Evolutionary conservation across 2,797 vertebrate species (phyloP).

Genomic region (Pogonophryne albipinna): DNA sequence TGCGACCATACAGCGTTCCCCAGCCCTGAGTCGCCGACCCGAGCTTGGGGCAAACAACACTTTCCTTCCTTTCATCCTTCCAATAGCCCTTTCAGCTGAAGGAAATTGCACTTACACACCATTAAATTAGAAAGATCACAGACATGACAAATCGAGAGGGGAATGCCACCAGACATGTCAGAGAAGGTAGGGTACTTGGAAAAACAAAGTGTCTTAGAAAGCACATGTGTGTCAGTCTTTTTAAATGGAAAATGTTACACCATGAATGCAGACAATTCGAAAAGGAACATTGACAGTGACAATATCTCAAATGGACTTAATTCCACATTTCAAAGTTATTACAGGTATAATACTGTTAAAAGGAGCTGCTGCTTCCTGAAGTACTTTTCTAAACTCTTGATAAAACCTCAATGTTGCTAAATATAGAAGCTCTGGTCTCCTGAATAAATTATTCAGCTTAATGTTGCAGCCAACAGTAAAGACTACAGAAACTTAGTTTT

Average conservation of each 20-base stretch:
- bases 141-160: slow-evolving; percentile 55
- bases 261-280: neutral
- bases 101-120: slow-evolving; percentile 69
- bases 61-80: slow-evolving; percentile 80
- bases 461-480: neutral
- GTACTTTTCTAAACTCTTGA: neutral
- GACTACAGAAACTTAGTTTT: neutral
- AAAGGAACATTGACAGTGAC: neutral
- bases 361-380: neutral
- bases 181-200: slow-evolving; percentile 37
- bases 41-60: slow-evolving; percentile 67
- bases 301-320: neutral
- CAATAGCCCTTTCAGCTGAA: slow-evolving; percentile 66
- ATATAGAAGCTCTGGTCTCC: neutral
- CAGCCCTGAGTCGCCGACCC: slow-evolving; percentile 56
- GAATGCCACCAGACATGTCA: slow-evolving; percentile 51
- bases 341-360: neutral
- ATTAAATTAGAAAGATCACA: slow-evolving; percentile 76
- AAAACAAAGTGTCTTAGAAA: slow-evolving; percentile 32
- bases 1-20: slow-evolving; percentile 62
- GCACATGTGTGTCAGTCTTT: slow-evolving; percentile 10
- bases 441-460: neutral
- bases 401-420: neutral
- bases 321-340: slow-evolving; percentile 6
- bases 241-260: neutral